Base-by-base conservation (phyloP, 2,113 vertebrate species). In the Eulacestoma nigropectus region DNA sequence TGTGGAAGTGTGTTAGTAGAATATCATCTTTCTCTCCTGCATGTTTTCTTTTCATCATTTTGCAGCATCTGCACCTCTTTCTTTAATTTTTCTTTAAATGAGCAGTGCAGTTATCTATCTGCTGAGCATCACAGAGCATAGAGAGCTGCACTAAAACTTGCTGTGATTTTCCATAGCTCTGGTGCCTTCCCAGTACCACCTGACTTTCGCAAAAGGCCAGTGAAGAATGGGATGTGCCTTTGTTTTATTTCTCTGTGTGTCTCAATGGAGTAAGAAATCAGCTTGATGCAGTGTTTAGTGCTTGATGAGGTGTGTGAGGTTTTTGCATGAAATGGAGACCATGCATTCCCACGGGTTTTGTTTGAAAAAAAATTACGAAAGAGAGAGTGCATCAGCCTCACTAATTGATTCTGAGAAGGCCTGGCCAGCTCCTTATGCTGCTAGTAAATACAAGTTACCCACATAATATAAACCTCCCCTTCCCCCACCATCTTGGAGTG, bases 341-440 rank as follows among this genome's bases (percentile, higher is more conserved):
- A 70, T 4, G 33, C 78, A 77, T 68, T 59, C 89, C 50, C 70
- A 32, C 1, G 42, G 82, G 94, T 10, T 91, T 69, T 89, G 39
- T 76, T 70, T 62, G 39, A 4, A 77, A 80, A 70, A 73, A 27
- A 4, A 16, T 13, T 16, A 69, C 9, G 35, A 84, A 95, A 94
- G 39, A 32, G 52, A 79, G 72, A 90, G 82, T 91, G 82, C 84
- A 90, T 91, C 59, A 95, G 67, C 57, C 72, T 83, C 55, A 18
- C 78, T 96, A 95, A 97, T 97, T 90, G 94, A 90, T 94, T 87
- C 72, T 77, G 93, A 87, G 90, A 76, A 85, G 39, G 70, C 42
- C 47, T 62, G 35, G 90, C 89, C 90, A 91, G 69, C 35, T 96
- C 55, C 35, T 47, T 85, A 69, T 76, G 22, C 57, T 91, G 77